Percentiles rank a stretch among this genome's conserved stretches.
Conservation (phyloP, 2,797 vertebrate species). For the Dermochelys coriacea region DNA sequence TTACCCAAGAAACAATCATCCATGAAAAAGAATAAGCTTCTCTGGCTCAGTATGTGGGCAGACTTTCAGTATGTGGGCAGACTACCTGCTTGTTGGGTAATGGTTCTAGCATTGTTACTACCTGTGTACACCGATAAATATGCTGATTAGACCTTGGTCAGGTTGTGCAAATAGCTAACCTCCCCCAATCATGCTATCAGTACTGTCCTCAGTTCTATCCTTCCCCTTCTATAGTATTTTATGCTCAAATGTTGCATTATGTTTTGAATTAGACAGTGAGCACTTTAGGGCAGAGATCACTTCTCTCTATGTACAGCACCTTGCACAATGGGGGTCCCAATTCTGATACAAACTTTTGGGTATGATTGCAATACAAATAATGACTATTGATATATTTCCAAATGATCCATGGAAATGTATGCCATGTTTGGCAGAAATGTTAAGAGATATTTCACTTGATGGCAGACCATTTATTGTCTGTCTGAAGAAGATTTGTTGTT, state of each 20-base stretch:
- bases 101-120: fast-evolving
- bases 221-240: not conserved
- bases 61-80: fast-evolving
- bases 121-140: not conserved
- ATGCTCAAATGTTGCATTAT: not conserved
- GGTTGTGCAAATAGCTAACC: not conserved
- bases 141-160: not conserved
- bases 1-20: fast-evolving
- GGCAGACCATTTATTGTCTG: fast-evolving
- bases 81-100: not conserved
- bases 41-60: not conserved
- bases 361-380: fast-evolving
- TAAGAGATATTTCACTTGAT: not conserved
- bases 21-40: not conserved
- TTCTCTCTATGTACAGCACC: fast-evolving
- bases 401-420: not conserved
- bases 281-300: not conserved
- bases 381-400: not conserved
- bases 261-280: conserved; percentile 19
- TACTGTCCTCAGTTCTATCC: not conserved
- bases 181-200: fast-evolving
- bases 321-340: fast-evolving
- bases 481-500: not conserved
- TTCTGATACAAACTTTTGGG: not conserved
- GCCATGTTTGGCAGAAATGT: not conserved